A percentile compares a stretch with the other conserved stretches of the same genome.
Conservation (phyloP, 2,888 invertebrate genomes). For the Agrenia bidenticulata region DNA sequence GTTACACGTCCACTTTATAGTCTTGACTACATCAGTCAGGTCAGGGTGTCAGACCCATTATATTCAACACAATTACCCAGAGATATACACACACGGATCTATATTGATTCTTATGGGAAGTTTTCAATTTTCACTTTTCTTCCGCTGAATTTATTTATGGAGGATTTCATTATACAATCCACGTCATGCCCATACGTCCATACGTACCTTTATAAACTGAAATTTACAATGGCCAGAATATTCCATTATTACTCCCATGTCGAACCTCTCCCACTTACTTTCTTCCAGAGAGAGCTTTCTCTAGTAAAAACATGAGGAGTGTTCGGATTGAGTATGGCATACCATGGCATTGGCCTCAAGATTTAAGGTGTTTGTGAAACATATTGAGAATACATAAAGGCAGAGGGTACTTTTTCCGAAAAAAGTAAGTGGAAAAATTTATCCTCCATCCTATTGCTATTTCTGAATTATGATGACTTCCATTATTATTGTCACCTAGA, state of each 20-base stretch:
- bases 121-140: constrained; percentile 39
- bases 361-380: constrained; percentile 8
- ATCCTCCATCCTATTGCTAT: not conserved
- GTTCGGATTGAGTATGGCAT: not conserved
- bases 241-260: too few relatives aligned
- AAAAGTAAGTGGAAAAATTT: not conserved
- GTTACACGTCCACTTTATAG: constrained; percentile 24
- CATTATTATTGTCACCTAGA: not conserved
- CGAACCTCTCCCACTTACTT: too few relatives aligned
- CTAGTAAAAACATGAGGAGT: not conserved
- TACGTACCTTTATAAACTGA: constrained; percentile 5
- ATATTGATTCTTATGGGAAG: constrained; percentile 19
- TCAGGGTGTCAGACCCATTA: constrained; percentile 42
- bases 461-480: constrained; percentile 9
- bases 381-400: constrained; percentile 16
- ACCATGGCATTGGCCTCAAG: not conserved
- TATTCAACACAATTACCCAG: not conserved
- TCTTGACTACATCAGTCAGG: constrained; percentile 25
- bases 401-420: not conserved
- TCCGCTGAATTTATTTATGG: constrained; percentile 8
- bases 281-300: not conserved
- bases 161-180: constrained; percentile 10
- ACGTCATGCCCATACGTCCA: not conserved
- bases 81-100: not conserved
- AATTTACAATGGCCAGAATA: not conserved